These are phyloP conservation scores for Carcharodon carcharias DNA, from an alignment of 2,797 vertebrate genomes.

Conservation along the genomic window DNA sequence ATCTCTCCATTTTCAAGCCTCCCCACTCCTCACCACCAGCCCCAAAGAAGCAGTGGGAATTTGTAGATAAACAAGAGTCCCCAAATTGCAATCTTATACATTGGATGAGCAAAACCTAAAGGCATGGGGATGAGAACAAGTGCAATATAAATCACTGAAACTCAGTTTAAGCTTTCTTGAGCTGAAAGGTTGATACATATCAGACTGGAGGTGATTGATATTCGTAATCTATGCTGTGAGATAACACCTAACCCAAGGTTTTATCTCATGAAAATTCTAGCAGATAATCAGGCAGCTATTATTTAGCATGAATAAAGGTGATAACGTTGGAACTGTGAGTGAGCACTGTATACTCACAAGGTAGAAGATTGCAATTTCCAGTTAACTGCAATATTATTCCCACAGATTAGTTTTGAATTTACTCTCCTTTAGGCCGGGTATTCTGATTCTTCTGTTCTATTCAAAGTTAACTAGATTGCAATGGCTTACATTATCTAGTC, in stretches of 20 bases:
- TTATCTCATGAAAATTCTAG: background rate
- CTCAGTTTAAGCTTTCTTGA: background rate
- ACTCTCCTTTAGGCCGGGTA: too few species aligned
- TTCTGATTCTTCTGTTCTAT: too few species aligned
- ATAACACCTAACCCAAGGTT: background rate
- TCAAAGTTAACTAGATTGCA: too few species aligned
- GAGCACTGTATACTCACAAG: background rate
- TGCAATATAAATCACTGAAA: background rate
- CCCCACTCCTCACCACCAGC: background rate
- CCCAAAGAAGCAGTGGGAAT: background rate
- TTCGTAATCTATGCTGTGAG: background rate
- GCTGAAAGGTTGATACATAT: background rate
- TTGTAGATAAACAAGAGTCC: background rate
- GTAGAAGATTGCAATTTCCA: background rate
- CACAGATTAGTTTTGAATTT: too few species aligned
- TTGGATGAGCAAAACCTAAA: too few species aligned
- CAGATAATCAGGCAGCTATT: background rate
- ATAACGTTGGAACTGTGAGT: background rate
- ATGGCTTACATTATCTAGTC: too few species aligned
- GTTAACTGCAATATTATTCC: too few species aligned
- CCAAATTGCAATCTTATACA: background rate
- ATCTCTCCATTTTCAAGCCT: too few species aligned
- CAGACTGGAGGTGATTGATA: background rate
- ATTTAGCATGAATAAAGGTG: background rate
- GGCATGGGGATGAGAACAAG: background rate